A percentile compares a stretch with the other conserved stretches of the same genome.
Evolutionary conservation across 1,140 invertebrate genomes (phyloP).

Genomic region (Portunus trituberculatus): DNA sequence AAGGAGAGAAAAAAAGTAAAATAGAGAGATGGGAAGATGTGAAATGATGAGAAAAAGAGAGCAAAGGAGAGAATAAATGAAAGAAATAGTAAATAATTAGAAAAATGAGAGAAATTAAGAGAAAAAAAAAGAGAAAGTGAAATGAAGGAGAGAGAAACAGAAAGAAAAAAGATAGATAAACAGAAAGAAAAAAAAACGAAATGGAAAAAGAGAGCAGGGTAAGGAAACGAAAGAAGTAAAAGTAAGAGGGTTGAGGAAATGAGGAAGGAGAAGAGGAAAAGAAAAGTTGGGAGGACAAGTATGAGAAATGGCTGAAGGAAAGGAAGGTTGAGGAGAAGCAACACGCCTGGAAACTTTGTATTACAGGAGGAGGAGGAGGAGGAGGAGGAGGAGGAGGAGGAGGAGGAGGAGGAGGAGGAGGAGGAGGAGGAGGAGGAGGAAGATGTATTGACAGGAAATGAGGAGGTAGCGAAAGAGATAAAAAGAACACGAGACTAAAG

Average conservation of each 20-base stretch:
- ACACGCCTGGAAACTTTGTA: not conserved
- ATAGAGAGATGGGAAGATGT: too few species aligned
- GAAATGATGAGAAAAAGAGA: too few species aligned
- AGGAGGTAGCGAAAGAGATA: not conserved
- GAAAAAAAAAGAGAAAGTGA: too few species aligned
- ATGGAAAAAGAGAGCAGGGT: not conserved
- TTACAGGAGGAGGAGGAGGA: not conserved
- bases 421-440: not conserved
- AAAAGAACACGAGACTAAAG: not conserved
- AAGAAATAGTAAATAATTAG: too few species aligned
- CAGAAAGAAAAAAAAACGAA: not conserved
- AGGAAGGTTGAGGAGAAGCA: not conserved
- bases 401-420: not conserved
- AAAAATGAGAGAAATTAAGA: too few species aligned
- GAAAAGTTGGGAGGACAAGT: not conserved
- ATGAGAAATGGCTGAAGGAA: not conserved
- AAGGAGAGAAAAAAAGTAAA: too few species aligned
- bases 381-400: not conserved
- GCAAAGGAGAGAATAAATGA: too few species aligned
- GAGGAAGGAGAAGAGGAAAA: not conserved
- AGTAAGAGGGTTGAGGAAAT: not conserved
- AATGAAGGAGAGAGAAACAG: not conserved
- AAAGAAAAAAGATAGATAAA: too few species aligned
- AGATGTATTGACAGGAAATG: not conserved
- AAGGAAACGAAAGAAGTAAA: not conserved